Conservation (phyloP, 1,140 invertebrate species). For the Drosophila hydei region DNA sequence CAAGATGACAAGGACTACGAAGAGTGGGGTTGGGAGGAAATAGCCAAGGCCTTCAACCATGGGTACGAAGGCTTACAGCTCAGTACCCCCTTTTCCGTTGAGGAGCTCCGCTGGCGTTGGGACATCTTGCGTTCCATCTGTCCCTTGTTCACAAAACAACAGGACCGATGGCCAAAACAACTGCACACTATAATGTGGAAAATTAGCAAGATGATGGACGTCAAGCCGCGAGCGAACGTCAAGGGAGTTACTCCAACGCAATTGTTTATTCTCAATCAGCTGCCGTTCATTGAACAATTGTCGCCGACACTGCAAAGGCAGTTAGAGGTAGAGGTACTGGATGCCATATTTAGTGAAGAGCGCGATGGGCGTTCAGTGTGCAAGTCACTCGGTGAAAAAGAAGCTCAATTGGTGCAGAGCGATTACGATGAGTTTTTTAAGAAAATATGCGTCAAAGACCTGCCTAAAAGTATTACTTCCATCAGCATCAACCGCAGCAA, state of each 20-base stretch:
- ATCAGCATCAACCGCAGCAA: not conserved
- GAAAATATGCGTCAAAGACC: conserved; percentile 51
- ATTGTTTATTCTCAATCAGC: conserved; percentile 40
- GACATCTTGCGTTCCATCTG: conserved; percentile 36
- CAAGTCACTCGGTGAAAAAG: not conserved
- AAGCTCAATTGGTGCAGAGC: not conserved
- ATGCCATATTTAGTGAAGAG: conserved; percentile 42
- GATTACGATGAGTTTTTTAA: conserved; percentile 57
- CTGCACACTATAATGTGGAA: conserved; percentile 41
- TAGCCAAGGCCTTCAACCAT: conserved; percentile 54
- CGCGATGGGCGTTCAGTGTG: not conserved
- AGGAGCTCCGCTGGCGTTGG: conserved; percentile 63
- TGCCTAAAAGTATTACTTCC: conserved; percentile 1
- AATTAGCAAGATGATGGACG: conserved; percentile 28
- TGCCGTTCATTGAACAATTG: conserved; percentile 42
- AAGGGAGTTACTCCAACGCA: not conserved
- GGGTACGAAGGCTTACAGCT: conserved; percentile 38
- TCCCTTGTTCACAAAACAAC: conserved; percentile 25
- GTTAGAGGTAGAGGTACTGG: conserved; percentile 55
- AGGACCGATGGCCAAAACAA: conserved; percentile 16
- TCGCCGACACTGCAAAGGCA: conserved; percentile 19
- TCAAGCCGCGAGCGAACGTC: not conserved
- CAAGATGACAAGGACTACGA: conserved; percentile 56
- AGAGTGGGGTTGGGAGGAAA: conserved; percentile 66
- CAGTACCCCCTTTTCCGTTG: conserved; percentile 32